A percentile compares a stretch with the other conserved stretches of the same genome.
These are phyloP conservation scores for Drosophila repletoides DNA, from an alignment of 1,140 invertebrate genomes.

Conservation along the genomic window DNA sequence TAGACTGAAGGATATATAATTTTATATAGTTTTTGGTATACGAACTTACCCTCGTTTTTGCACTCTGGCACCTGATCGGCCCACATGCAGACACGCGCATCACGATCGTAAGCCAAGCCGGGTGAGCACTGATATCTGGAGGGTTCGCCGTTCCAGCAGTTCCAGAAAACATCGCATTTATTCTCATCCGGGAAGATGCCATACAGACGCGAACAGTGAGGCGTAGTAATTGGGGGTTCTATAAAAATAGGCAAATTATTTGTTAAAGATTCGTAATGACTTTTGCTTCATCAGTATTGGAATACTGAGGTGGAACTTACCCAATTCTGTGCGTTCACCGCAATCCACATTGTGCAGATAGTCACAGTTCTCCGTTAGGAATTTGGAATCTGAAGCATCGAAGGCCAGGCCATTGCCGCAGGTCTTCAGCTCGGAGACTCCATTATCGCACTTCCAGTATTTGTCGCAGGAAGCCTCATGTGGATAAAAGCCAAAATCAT, in stretches of 20 bases:
- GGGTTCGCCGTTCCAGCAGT: conserved; percentile 97
- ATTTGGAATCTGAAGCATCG: conserved; percentile 93
- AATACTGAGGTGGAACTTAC: conserved; percentile 84
- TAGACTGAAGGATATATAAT: not conserved
- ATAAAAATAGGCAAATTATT: not conserved
- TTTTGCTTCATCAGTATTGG: not conserved
- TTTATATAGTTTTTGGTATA: not conserved
- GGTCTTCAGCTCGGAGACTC: conserved; percentile 93
- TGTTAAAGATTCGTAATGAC: not conserved
- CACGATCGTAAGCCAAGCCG: conserved; percentile 95
- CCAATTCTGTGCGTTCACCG: conserved; percentile 92
- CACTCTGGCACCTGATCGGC: conserved; percentile 96
- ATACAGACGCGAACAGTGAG: conserved; percentile 93
- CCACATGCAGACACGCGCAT: conserved; percentile 97
- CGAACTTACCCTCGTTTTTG: conserved; percentile 89
- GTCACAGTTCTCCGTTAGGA: conserved; percentile 96
- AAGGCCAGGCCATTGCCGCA: conserved; percentile 97
- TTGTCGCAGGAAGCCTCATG: conserved; percentile 95
- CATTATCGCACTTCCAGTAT: conserved; percentile 97
- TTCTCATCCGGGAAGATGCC: conserved; percentile 95
- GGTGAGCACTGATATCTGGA: conserved; percentile 96
- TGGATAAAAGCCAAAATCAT: conserved; percentile 97
- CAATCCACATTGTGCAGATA: conserved; percentile 98
- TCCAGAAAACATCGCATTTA: conserved; percentile 97
- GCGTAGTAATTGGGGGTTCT: conserved; percentile 93